Conservation (phyloP, 2,797 vertebrate genomes). For the Anguilla marmorata region DNA sequence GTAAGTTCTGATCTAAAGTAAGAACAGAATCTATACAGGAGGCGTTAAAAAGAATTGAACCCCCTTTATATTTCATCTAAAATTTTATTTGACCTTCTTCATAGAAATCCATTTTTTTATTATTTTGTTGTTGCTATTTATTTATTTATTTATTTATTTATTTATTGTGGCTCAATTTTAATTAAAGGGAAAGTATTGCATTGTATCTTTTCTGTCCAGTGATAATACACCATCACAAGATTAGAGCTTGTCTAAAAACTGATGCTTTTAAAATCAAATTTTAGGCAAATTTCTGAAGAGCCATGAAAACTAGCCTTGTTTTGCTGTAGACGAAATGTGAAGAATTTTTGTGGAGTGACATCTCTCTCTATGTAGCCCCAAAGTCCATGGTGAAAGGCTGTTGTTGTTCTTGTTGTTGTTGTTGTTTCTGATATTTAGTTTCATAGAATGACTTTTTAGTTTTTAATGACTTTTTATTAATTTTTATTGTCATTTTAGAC, state of each 20-base stretch:
- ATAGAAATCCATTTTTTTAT: conserved; percentile 31
- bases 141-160: too few relatives aligned
- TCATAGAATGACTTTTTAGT: too few relatives aligned
- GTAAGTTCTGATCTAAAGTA: conserved; percentile 69
- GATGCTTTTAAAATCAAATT: not conserved
- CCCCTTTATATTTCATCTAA: conserved; percentile 48
- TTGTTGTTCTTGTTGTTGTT: too few relatives aligned
- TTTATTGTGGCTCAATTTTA: not conserved
- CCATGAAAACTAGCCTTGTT: not conserved
- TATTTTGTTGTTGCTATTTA: not conserved
- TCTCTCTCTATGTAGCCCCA: too few relatives aligned
- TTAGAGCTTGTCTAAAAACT: not conserved
- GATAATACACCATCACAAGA: not conserved
- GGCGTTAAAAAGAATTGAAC: conserved; percentile 44
- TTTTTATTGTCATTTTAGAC: too few relatives aligned
- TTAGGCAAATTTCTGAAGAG: not conserved
- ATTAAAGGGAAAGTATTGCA: conserved; percentile 11
- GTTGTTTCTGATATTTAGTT: too few relatives aligned
- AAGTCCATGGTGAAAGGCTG: too few relatives aligned
- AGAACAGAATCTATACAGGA: conserved; percentile 65
- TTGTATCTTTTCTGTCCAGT: conserved; percentile 1
- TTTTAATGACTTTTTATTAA: too few relatives aligned
- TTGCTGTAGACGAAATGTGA: not conserved
- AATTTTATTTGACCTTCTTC: conserved; percentile 55
- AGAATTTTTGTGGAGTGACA: not conserved